A percentile compares a stretch with the other conserved stretches of the same genome.
These are phyloP conservation scores for Byasa hedistus DNA, from an alignment of 2,888 invertebrate species.

Conservation along the genomic window DNA sequence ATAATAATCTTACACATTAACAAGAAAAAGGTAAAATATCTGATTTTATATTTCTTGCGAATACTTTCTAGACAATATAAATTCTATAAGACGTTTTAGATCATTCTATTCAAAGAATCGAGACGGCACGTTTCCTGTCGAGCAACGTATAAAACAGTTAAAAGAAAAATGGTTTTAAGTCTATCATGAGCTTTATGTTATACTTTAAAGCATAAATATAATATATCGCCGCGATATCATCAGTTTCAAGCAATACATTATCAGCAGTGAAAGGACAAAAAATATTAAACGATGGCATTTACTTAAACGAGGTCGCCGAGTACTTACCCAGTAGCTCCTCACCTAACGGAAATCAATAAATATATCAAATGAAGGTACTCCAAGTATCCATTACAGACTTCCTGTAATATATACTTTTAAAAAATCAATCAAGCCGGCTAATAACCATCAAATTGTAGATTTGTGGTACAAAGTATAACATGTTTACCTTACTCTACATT, in stretches of 20 bases:
- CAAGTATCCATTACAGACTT: constrained; percentile 24
- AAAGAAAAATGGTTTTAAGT: not conserved
- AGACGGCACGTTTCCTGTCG: not conserved
- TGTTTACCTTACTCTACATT: constrained; percentile 21
- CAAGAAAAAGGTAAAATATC: no score
- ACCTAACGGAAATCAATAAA: constrained; percentile 37
- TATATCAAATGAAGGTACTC: constrained; percentile 16
- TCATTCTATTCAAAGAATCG: not conserved
- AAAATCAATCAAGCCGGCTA: not conserved
- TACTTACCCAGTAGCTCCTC: constrained; percentile 27
- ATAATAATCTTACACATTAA: not conserved
- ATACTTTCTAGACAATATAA: no score
- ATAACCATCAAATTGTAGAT: not conserved
- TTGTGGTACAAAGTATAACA: not conserved
- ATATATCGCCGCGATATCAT: not conserved
- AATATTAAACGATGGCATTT: constrained; percentile 38
- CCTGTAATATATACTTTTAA: constrained; percentile 21
- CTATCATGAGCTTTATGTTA: not conserved
- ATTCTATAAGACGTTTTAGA: no score
- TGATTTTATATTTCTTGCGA: no score
- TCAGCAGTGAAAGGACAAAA: constrained; percentile 37
- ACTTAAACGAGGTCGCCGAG: constrained; percentile 36
- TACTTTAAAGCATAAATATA: not conserved
- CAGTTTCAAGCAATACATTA: not conserved
- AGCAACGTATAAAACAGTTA: not conserved